These are phyloP conservation scores for Halisarca cf. caerulea DNA, from an alignment of 37 sponge, comb jelly and placozoan species.

Conservation along the genomic window DNA sequence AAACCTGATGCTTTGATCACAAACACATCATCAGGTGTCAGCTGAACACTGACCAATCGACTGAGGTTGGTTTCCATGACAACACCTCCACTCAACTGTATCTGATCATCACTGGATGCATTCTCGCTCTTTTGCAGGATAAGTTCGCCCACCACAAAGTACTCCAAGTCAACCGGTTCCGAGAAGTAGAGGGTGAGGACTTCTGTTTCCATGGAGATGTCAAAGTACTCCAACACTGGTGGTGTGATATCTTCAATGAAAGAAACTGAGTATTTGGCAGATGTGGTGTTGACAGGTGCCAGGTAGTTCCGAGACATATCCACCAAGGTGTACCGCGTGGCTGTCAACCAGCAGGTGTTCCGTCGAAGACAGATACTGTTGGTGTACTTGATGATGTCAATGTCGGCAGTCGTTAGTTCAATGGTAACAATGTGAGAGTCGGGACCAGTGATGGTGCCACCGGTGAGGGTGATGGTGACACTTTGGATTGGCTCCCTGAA, in stretches of 20 bases:
- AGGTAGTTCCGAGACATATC: constrained; percentile 75
- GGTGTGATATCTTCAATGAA: constrained; percentile 67
- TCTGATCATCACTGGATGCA: not conserved
- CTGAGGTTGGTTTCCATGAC: constrained; percentile 57
- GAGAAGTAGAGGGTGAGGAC: constrained; percentile 75
- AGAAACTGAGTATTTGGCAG: constrained; percentile 44
- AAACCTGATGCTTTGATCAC: constrained; percentile 66
- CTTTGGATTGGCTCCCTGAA: constrained; percentile 61
- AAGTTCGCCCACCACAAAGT: constrained; percentile 54
- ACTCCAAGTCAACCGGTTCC: constrained; percentile 79
- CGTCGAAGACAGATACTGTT: constrained; percentile 76
- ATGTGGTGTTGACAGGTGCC: constrained; percentile 18
- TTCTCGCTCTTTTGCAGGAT: constrained; percentile 36
- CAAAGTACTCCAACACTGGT: constrained; percentile 73
- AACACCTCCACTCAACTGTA: constrained; percentile 59
- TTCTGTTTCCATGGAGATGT: constrained; percentile 76
- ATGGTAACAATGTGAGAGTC: constrained; percentile 72
- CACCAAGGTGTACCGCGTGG: constrained; percentile 42
- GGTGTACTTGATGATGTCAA: constrained; percentile 68
- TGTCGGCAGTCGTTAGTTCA: constrained; percentile 59
- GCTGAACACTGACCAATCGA: constrained; percentile 42
- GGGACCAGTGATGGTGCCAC: constrained; percentile 43
- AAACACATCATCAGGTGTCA: constrained; percentile 50
- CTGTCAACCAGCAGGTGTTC: constrained; percentile 87
- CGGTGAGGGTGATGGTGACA: constrained; percentile 53